Conservation (phyloP, 2,888 invertebrate species). For the Stenurella melanura region DNA sequence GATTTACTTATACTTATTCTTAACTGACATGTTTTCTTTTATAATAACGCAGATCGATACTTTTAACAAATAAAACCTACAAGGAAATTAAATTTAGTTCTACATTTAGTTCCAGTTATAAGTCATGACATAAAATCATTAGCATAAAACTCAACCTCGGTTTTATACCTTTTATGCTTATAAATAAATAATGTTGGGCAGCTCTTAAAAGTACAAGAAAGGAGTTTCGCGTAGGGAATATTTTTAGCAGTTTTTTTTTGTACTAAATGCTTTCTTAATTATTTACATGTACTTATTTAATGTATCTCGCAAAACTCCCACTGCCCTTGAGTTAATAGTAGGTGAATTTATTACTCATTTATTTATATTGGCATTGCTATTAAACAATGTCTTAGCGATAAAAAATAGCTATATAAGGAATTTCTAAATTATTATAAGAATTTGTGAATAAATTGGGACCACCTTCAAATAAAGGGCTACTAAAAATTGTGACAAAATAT, state of each 20-base stretch:
- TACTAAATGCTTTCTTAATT: not conserved
- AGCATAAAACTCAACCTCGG: constrained; percentile 9
- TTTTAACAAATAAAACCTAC: constrained; percentile 24
- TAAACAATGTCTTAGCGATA: too few relatives aligned
- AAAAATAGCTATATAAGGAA: too few relatives aligned
- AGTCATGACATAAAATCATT: constrained; percentile 10
- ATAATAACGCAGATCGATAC: constrained; percentile 20
- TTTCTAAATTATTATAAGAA: too few relatives aligned
- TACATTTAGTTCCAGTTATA: constrained; percentile 13
- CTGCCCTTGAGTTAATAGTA: too few relatives aligned
- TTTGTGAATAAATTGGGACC: too few relatives aligned
- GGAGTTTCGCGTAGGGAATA: not conserved
- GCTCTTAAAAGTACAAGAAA: not conserved
- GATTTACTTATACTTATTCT: constrained; percentile 25
- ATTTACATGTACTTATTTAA: not conserved
- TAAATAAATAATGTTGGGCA: not conserved
- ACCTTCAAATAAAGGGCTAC: too few relatives aligned
- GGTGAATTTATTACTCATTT: too few relatives aligned
- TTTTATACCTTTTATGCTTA: constrained; percentile 3
- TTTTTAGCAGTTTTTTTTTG: not conserved
- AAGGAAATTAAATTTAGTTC: constrained; percentile 29
- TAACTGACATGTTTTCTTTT: constrained; percentile 31
- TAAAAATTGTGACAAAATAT: too few relatives aligned
- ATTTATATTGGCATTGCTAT: too few relatives aligned
- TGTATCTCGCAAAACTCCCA: not conserved